Evolutionary conservation across 2,113 vertebrate genomes (phyloP), one percentile per base, ranked within the genome.

Genomic region (Ibidorhyncha struthersii): DNA sequence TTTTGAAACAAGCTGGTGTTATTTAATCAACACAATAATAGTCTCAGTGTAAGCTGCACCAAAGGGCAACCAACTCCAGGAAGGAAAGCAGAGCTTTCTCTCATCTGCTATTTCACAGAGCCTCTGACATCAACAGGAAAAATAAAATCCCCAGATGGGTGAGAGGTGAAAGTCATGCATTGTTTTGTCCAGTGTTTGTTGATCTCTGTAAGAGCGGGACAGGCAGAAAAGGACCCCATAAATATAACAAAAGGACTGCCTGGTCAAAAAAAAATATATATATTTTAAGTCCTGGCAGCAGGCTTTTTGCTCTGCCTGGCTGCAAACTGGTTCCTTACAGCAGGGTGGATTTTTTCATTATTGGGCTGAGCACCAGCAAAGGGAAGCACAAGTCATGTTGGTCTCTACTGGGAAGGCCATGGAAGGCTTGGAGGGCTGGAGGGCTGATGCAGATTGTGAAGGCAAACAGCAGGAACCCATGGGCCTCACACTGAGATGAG

Each of bases 101-200:
- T 92, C 29, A 7, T 86, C 70, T 94, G 80, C 66, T 95, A 27
- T 94, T 96, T 96, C 89, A 91, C 49, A 66, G 63, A 90, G 25
- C 32, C 29, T 91, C 79, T 94, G 80, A 93, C 85, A 91, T 81
- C 78, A 82, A 74, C 43, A 90, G 52, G 52, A 82, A 90, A 87
- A 94, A 74, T 23, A 0, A 89, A 93, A 86, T 78, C 58, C 36
- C 63, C 72, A 81, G 67, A 65, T 8, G 11, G 73, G 26, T 0
- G 0, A 89, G 61, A 89, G 56, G 32, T 63, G 36, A 79, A 74
- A 89, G 59, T 41, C 43, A 52, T 13, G 8, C 38, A 22, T 21
- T 59, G 14, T 16, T 93, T 94, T 82, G 56, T 65, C 34, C 73
- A 72, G 14, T 15, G 18, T 61, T 89, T 76, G 34, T 38, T 65